These are phyloP conservation scores for Gymnocephalus cernua DNA, from an alignment of 2,113 vertebrate species.

Conservation along the genomic window DNA sequence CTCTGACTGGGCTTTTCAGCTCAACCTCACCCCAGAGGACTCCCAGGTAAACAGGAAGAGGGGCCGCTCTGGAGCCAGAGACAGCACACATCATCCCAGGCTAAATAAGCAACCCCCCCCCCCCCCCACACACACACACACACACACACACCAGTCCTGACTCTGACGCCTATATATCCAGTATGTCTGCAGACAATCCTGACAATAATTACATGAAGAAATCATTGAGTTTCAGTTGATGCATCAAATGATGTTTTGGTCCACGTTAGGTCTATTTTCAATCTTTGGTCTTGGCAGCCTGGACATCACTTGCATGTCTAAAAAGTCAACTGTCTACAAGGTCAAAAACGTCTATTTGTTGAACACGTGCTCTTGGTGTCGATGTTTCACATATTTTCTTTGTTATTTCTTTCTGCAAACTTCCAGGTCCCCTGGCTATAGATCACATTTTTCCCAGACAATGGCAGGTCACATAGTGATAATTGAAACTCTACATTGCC, in stretches of 20 bases:
- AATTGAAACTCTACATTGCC: slow-evolving; percentile 77
- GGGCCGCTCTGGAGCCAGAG: slow-evolving; percentile 71
- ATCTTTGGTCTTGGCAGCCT: slow-evolving; percentile 9
- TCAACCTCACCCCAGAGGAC: slow-evolving; percentile 81
- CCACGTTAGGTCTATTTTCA: slow-evolving; percentile 36
- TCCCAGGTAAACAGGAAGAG: slow-evolving; percentile 79
- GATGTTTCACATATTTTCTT: slow-evolving; percentile 27
- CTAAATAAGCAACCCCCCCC: slow-evolving; percentile 64
- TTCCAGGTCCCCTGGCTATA: slow-evolving; percentile 55
- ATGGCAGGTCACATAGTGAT: slow-evolving; percentile 74
- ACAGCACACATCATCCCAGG: slow-evolving; percentile 68
- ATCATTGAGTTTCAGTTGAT: slow-evolving; percentile 40
- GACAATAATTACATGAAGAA: slow-evolving; percentile 51
- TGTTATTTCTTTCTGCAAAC: slow-evolving; percentile 42
- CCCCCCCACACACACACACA: slow-evolving; percentile 15
- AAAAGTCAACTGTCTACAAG: slow-evolving; percentile 37
- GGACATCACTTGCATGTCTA: slow-evolving; percentile 4
- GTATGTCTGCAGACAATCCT: slow-evolving; percentile 44
- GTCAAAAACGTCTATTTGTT: slow-evolving; percentile 41
- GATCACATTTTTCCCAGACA: slow-evolving; percentile 75
- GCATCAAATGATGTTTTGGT: slow-evolving; percentile 42
- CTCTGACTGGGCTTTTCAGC: slow-evolving; percentile 81
- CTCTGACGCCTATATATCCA: slow-evolving; percentile 32
- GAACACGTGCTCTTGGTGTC: slow-evolving; percentile 26
- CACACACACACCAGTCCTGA: slow-evolving; percentile 26